Evolutionary conservation across 2,113 vertebrate genomes (phyloP), one percentile per base, ranked within the genome.

Genomic region (Gymnorhina tibicen): DNA sequence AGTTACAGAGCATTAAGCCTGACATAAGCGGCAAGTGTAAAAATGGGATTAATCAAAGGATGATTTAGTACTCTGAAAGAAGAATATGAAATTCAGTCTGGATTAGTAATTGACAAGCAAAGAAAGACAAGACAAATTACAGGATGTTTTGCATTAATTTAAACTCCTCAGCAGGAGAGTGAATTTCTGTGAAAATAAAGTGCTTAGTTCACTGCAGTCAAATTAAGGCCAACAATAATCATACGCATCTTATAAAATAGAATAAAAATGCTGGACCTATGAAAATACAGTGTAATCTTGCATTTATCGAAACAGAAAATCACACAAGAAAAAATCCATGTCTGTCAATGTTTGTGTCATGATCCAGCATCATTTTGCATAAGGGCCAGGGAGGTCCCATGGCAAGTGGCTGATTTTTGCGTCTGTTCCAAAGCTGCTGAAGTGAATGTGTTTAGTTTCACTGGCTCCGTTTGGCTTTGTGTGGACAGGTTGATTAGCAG

Each of bases 31-130:
- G 58, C 37, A 64, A 89, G 73, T 85, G 74, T 70, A 85, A 86
- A 93, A 95, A 91, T 91, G 64, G 59, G 83, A 95, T 95, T 91
- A 96, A 88, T 84, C 76, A 58, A 60, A 91, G 64, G 39, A 46
- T 78, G 64, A 63, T 84, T 93, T 94, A 84, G 37, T 17, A 37
- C 58, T 89, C 52, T 89, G 74, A 81, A 70, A 92, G 50, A 88
- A 64, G 63, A 58, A 58, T 89, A 76, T 49, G 79, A 87, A 85
- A 59, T 42, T 91, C 64, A 64, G 32, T 64, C 68, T 68, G 76
- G 39, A 3, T 86, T 84, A 92, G 44, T 84, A 92, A 88, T 70
- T 85, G 47, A 44, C 73, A 93, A 78, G 92, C 44, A 87, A 79
- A 92, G 56, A 87, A 69, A 85, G 83, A 66, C 44, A 77, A 73